phyloP scores from a whole-genome alignment of 2,888 invertebrate species.

The Drosophila anomalata region DNA sequence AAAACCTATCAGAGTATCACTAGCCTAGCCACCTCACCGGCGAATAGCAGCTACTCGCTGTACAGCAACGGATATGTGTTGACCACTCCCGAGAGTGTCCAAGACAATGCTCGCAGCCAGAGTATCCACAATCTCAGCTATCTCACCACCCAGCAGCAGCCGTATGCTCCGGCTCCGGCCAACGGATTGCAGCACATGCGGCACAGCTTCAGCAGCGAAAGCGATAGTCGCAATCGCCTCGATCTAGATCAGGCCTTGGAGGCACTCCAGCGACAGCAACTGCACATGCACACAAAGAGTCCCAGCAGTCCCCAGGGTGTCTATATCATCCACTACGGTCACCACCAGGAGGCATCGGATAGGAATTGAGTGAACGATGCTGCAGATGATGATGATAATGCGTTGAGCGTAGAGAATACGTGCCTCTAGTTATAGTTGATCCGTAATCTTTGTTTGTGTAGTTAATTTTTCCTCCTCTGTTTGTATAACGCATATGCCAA shows the following conservation, averaged over 20 bases:
- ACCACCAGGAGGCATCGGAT: constrained; percentile 27
- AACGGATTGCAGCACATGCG: constrained; percentile 44
- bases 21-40: constrained; percentile 84
- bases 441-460: constrained; percentile 36
- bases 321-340: constrained; percentile 56
- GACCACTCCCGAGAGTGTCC: constrained; percentile 58
- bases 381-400: constrained; percentile 69
- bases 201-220: constrained; percentile 68
- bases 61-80: constrained; percentile 83
- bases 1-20: constrained; percentile 84
- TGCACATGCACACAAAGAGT: constrained; percentile 56
- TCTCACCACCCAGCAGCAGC: constrained; percentile 36
- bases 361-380: neutral
- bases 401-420: constrained; percentile 82
- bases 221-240: constrained; percentile 66
- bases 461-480: constrained; percentile 22
- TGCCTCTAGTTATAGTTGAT: constrained; percentile 73
- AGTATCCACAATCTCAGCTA: constrained; percentile 69
- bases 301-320: constrained; percentile 24
- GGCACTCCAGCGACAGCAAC: constrained; percentile 56
- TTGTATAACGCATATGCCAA: constrained; percentile 44
- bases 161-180: constrained; percentile 4
- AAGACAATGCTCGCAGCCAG: constrained; percentile 60
- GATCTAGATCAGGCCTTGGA: constrained; percentile 68
- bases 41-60: constrained; percentile 83